Evolutionary conservation across 1,140 invertebrate species (phyloP).

Genomic region (Mercenaria mercenaria): DNA sequence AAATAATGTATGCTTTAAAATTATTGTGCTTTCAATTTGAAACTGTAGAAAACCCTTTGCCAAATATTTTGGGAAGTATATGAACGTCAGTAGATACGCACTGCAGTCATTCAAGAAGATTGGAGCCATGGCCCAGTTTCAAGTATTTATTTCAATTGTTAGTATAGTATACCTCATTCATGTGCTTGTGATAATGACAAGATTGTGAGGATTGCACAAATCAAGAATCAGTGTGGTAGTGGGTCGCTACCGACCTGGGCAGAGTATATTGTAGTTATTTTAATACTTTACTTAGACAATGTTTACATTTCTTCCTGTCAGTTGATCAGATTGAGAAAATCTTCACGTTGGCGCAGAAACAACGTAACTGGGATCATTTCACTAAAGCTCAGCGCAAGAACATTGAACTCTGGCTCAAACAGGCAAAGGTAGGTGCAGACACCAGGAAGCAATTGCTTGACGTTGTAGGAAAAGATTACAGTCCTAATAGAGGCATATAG

Average conservation of each 20-base stretch:
- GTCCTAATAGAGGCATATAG: too few relatives aligned
- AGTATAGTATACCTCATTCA: too few relatives aligned
- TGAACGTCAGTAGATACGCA: too few relatives aligned
- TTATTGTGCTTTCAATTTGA: too few relatives aligned
- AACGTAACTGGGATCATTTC: conserved; percentile 99
- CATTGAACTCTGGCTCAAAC: conserved; percentile 99
- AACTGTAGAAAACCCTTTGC: too few relatives aligned
- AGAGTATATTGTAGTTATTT: not conserved
- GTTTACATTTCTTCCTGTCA: conserved; percentile 85
- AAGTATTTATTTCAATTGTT: too few relatives aligned
- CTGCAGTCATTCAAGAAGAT: too few relatives aligned
- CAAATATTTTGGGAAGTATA: too few relatives aligned
- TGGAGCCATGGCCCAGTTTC: too few relatives aligned
- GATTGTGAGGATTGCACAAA: not conserved
- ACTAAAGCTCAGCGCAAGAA: conserved; percentile 99
- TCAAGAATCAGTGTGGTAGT: not conserved
- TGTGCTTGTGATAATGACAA: not conserved
- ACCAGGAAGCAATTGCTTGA: conserved; percentile 10
- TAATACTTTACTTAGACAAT: conserved; percentile 56
- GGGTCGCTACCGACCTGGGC: not conserved
- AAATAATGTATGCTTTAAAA: too few relatives aligned
- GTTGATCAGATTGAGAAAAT: conserved; percentile 99
- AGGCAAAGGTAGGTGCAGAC: conserved; percentile 94
- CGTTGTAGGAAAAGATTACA: too few relatives aligned
- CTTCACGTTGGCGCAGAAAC: conserved; percentile 96